phyloP scores from a whole-genome alignment of 1,140 invertebrate genomes.

The Pristionchus pacificus region DNA sequence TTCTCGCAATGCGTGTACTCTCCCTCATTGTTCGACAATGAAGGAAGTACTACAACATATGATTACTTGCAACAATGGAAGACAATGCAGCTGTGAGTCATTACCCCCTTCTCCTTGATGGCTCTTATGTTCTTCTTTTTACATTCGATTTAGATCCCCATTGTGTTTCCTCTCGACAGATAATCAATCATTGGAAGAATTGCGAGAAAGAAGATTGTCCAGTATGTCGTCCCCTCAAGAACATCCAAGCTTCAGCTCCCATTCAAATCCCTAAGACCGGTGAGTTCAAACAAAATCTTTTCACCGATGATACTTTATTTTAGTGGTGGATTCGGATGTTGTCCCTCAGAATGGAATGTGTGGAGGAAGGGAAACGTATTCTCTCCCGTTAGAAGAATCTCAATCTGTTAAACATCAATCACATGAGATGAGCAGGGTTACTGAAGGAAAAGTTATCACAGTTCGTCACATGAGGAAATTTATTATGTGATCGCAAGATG shows the following conservation, averaged over 20 bases:
- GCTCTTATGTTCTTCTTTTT: slow-evolving; percentile 14
- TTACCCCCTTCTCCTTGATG: no score
- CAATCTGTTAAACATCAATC: no score
- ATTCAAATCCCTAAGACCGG: background rate
- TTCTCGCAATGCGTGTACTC: slow-evolving; percentile 65
- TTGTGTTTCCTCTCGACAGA: slow-evolving; percentile 95
- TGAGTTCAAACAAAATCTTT: background rate
- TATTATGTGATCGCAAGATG: no score
- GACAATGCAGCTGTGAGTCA: slow-evolving; percentile 58
- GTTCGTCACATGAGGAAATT: no score
- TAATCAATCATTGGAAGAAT: slow-evolving; percentile 98
- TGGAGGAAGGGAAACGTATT: slow-evolving; percentile 9
- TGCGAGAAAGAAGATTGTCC: slow-evolving; percentile 90
- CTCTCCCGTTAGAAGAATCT: no score
- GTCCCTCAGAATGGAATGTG: no score
- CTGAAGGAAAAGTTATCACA: no score
- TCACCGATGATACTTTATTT: background rate
- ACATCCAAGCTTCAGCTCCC: slow-evolving; percentile 29
- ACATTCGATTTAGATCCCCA: slow-evolving; percentile 68
- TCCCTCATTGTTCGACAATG: slow-evolving; percentile 97
- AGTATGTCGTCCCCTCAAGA: slow-evolving; percentile 92
- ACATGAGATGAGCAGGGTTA: no score
- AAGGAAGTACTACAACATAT: slow-evolving; percentile 98
- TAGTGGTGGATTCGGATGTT: slow-evolving; percentile 12
- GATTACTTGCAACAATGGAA: slow-evolving; percentile 88